Evolutionary conservation across 2,888 invertebrate genomes (phyloP).

Genomic region (Mayetiola destructor): DNA sequence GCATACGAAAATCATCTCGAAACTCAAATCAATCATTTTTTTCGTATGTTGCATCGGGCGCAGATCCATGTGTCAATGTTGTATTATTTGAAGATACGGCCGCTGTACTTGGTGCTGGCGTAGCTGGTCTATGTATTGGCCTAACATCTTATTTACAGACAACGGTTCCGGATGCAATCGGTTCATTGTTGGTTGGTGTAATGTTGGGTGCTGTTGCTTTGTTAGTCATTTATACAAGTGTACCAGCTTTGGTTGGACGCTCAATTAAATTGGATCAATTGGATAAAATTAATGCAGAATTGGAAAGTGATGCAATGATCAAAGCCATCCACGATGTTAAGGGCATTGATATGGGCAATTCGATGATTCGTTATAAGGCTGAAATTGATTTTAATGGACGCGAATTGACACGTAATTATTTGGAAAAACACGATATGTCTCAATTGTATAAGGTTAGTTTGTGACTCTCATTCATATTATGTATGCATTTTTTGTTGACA

Average conservation of each 20-base stretch:
- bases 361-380: slow-evolving; percentile 90
- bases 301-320: slow-evolving; percentile 92
- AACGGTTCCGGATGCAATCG: slow-evolving; percentile 78
- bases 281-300: slow-evolving; percentile 70
- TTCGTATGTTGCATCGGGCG: slow-evolving; percentile 61
- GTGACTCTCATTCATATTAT: neutral
- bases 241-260: slow-evolving; percentile 80
- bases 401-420: slow-evolving; percentile 81
- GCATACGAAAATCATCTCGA: slow-evolving; percentile 70
- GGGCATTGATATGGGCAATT: slow-evolving; percentile 95
- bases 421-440: slow-evolving; percentile 82
- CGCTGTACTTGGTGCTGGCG: slow-evolving; percentile 76
- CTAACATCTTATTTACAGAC: slow-evolving; percentile 63
- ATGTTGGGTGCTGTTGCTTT: slow-evolving; percentile 21
- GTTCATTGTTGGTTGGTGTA: slow-evolving; percentile 56
- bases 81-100: slow-evolving; percentile 93
- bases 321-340: slow-evolving; percentile 94
- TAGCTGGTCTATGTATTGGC: slow-evolving; percentile 77
- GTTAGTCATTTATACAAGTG: slow-evolving; percentile 55
- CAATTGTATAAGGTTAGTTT: slow-evolving; percentile 52
- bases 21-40: slow-evolving; percentile 56
- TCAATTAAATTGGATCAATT: slow-evolving; percentile 79
- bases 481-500: neutral
- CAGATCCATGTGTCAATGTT: slow-evolving; percentile 95
- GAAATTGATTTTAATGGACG: slow-evolving; percentile 97